Evolutionary conservation across 2,888 invertebrate species (phyloP), one percentile per base, ranked within the genome.

Genomic region (Drosophila subsilvestris): DNA sequence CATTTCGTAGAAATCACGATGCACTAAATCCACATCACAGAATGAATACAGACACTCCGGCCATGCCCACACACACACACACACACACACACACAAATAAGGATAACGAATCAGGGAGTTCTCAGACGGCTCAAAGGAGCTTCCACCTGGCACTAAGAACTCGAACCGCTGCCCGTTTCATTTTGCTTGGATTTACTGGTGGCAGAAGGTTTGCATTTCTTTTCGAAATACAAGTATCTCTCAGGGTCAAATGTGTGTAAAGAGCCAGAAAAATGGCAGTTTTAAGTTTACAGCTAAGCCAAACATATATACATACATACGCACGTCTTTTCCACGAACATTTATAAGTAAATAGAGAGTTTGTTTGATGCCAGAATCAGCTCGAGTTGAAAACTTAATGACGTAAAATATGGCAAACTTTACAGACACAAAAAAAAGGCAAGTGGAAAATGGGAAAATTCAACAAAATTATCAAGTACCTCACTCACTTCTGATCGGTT

Each of bases 1-100:
- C 83, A 71, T 86, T 78, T 69, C 66, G 80, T n/a, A 63, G 78
- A 88, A 89, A 89, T 88, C 89, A 84, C 82, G 76, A 76, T 78
- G 86, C 88, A 80, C 72, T 75, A 78, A 78, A 86, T 77, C 78
- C 81, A 81, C 73, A 75, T 70, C 51, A 55, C 59, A 12, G 12
- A 27, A 45, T 29, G 44, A 1, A 17, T 1, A 22, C 9, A 18
- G 9, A 25, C 22, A 44, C 14, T 3, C 54, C 32, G 53, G 65
- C 65, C 63, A 54, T 66, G 61, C 47, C 25, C 53, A 43, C 51
- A 42, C 63, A 48, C 59, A 14, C 6, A 6, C 37, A 37, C 37
- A 7, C 14, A 14, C 3, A 14, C 60, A 29, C 5, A 27, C 10
- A 17, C 17, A 17, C 22, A 25, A 18, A 49, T 43, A 22, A 37